phyloP scores from a whole-genome alignment of 1,140 invertebrate genomes.

The Drosophila chauvacae region DNA sequence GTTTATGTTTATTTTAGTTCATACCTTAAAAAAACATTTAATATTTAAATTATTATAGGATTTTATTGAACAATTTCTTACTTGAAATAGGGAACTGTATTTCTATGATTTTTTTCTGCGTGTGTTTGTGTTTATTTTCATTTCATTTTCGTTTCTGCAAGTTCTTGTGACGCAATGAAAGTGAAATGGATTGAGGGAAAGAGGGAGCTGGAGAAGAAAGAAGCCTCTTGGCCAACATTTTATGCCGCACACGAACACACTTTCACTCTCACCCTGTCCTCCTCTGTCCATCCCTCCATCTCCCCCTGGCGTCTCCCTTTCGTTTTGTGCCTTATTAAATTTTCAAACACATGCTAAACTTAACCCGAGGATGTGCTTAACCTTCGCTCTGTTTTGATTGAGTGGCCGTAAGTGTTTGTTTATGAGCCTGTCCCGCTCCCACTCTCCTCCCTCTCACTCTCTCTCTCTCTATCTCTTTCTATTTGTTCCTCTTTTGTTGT shows the following conservation, averaged over 20 bases:
- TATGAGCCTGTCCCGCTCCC: constrained; percentile 47
- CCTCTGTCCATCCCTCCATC: background rate
- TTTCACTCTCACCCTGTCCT: constrained; percentile 24
- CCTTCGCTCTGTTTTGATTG: constrained; percentile 81
- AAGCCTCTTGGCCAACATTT: constrained; percentile 54
- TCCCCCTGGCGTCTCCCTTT: constrained; percentile 1
- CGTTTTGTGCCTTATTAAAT: constrained; percentile 72
- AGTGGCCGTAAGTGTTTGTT: constrained; percentile 77
- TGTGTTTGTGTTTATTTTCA: constrained; percentile 11
- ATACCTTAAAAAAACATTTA: background rate
- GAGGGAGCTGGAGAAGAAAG: constrained; percentile 1
- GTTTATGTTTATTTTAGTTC: background rate
- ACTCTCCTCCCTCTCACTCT: background rate
- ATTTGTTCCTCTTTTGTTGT: constrained; percentile 23
- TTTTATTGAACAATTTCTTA: background rate
- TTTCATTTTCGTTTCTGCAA: constrained; percentile 34
- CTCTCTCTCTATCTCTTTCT: constrained; percentile 10
- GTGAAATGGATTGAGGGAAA: constrained; percentile 30
- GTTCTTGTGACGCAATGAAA: constrained; percentile 59
- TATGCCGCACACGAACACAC: constrained; percentile 55
- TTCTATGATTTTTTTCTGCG: background rate
- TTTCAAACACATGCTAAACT: constrained; percentile 82
- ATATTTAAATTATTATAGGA: no score
- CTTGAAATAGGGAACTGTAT: no score
- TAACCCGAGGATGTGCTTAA: constrained; percentile 80